Conservation (phyloP, 2,888 invertebrate genomes). For the Falcaria lacertinaria region DNA sequence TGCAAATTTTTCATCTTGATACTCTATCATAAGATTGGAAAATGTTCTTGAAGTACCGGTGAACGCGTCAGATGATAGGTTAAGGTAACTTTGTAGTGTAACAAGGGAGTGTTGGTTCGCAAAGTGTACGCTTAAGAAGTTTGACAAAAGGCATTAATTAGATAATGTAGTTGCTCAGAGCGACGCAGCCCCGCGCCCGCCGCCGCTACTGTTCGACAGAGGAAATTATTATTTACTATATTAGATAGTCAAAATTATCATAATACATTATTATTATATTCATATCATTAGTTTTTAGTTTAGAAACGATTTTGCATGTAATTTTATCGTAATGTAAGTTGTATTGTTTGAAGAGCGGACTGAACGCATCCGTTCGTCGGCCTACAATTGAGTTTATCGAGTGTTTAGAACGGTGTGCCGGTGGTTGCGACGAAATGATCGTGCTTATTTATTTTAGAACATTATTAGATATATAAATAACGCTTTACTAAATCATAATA, state of each 20-base stretch:
- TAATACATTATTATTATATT: slow-evolving; percentile 55
- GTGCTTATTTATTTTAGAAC: slow-evolving; percentile 35
- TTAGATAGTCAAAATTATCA: slow-evolving; percentile 71
- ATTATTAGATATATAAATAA: slow-evolving; percentile 52
- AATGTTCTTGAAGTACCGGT: slow-evolving; percentile 26
- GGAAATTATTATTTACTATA: slow-evolving; percentile 52
- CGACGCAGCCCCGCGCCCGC: slow-evolving; percentile 38
- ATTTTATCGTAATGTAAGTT: slow-evolving; percentile 48
- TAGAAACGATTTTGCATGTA: slow-evolving; percentile 62
- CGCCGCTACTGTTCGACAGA: slow-evolving; percentile 35
- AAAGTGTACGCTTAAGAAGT: slow-evolving; percentile 50
- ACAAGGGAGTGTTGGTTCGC: slow-evolving; percentile 38
- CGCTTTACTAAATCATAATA: slow-evolving; percentile 62
- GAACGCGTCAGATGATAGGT: slow-evolving; percentile 40
- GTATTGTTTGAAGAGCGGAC: slow-evolving; percentile 48
- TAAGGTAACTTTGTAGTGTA: slow-evolving; percentile 50
- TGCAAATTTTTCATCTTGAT: slow-evolving; percentile 60
- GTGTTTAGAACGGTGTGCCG: slow-evolving; percentile 29
- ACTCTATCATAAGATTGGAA: slow-evolving; percentile 42
- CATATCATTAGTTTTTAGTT: slow-evolving; percentile 79
- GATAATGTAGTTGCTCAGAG: slow-evolving; percentile 34
- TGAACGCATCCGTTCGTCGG: slow-evolving; percentile 57
- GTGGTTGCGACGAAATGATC: slow-evolving; percentile 18
- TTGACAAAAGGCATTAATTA: slow-evolving; percentile 42
- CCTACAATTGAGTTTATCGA: slow-evolving; percentile 58